These are phyloP conservation scores for Tromatobia lineatoria DNA, from an alignment of 2,888 invertebrate species.

Conservation along the genomic window DNA sequence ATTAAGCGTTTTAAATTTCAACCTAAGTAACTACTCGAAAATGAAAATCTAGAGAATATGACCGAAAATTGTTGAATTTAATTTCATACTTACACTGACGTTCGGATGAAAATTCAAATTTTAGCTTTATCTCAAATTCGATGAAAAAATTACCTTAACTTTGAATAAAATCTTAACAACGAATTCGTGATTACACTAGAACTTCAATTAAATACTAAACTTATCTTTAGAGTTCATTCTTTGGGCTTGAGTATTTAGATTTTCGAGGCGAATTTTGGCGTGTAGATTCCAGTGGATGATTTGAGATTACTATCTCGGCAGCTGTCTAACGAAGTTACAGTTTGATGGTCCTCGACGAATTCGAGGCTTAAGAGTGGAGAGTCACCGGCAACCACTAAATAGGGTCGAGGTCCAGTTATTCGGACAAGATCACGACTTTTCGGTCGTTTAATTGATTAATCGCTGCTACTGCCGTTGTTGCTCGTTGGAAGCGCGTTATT, in stretches of 20 bases:
- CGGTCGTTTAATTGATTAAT: conserved; percentile 81
- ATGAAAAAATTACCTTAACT: background rate
- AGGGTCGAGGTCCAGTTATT: conserved; percentile 51
- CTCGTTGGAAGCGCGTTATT: conserved; percentile 72
- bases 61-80: no score
- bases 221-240: no score
- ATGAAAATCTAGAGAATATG: no score
- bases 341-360: conserved; percentile 1
- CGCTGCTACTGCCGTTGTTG: conserved; percentile 68
- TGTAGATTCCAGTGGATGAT: no score
- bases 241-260: background rate
- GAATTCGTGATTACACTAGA: background rate
- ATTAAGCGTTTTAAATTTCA: no score
- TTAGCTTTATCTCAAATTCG: background rate
- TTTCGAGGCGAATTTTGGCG: no score
- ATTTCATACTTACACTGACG: background rate
- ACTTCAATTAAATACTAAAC: no score
- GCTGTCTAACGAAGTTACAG: conserved; percentile 19
- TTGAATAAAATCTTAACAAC: background rate
- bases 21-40: background rate
- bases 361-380: background rate
- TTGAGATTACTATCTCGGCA: conserved; percentile 22
- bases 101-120: background rate
- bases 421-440: conserved; percentile 73
- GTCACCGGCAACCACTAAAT: conserved; percentile 10